Percentiles rank a stretch among this genome's conserved stretches.
phyloP scores from a whole-genome alignment of 1,140 invertebrate genomes.

The Holotrichia oblita region DNA sequence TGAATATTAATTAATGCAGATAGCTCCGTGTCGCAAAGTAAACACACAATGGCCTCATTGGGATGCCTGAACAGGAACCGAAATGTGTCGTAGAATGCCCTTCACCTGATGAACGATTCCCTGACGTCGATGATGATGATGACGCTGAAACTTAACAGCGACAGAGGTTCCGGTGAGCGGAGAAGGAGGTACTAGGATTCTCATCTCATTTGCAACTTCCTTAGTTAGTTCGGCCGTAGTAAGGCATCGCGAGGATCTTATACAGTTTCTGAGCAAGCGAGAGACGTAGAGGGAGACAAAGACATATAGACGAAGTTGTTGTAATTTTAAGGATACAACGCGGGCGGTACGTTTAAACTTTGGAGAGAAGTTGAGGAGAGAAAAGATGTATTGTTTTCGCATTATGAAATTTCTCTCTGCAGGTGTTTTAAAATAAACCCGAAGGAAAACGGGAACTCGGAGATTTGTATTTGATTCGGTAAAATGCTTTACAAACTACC shows the following conservation, averaged over 20 bases:
- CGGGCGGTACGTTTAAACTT: neutral
- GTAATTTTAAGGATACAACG: conserved; percentile 15
- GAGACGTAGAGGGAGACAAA: too few relatives aligned
- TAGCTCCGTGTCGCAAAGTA: conserved; percentile 42
- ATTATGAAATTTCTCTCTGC: neutral
- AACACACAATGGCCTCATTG: conserved; percentile 45
- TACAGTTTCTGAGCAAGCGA: neutral
- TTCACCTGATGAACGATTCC: conserved; percentile 43
- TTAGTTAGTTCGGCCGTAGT: conserved; percentile 28
- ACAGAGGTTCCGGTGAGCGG: neutral
- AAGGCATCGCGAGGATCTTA: conserved; percentile 5
- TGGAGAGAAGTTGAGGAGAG: neutral
- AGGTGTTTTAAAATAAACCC: neutral
- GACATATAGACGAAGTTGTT: neutral
- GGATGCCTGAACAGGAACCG: conserved; percentile 43
- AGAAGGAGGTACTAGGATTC: too few relatives aligned
- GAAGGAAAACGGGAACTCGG: neutral
- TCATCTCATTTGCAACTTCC: conserved; percentile 35
- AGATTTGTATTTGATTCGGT: neutral
- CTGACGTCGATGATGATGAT: conserved; percentile 10
- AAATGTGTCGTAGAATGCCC: conserved; percentile 44
- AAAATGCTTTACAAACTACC: neutral
- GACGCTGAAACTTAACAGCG: conserved; percentile 16
- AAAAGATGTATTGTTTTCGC: conserved; percentile 28
- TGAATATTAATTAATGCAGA: conserved; percentile 46